Conservation (phyloP, 2,888 invertebrate species). For the Chymomyza amoena region DNA sequence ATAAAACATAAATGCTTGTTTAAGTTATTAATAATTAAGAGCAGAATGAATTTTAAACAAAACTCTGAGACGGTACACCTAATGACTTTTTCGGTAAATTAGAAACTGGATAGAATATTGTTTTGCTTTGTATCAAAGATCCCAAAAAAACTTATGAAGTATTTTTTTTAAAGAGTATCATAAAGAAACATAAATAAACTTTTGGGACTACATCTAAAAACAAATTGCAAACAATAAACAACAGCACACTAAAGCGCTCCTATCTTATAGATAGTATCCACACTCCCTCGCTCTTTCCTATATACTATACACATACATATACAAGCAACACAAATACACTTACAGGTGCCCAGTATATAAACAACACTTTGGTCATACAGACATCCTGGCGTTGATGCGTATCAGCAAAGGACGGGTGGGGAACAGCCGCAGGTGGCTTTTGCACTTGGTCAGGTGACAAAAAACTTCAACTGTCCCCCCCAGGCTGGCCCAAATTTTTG, state of each 20-base stretch:
- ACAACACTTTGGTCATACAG: background rate
- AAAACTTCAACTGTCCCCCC: slow-evolving; percentile 26
- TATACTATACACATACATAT: slow-evolving; percentile 26
- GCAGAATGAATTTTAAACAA: too few relatives aligned
- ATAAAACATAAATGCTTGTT: too few relatives aligned
- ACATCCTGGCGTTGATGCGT: background rate
- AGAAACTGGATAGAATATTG: too few relatives aligned
- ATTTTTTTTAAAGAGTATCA: slow-evolving; percentile 32
- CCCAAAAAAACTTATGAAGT: too few relatives aligned
- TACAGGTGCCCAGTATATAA: background rate
- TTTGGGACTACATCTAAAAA: slow-evolving; percentile 64
- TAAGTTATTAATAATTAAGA: too few relatives aligned
- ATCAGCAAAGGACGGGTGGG: background rate
- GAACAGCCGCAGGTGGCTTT: background rate
- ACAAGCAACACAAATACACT: background rate
- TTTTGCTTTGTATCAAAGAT: too few relatives aligned
- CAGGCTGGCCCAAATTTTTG: slow-evolving; percentile 9
- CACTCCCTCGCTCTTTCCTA: too few relatives aligned
- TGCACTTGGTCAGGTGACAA: slow-evolving; percentile 35
- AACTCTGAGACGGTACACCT: too few relatives aligned
- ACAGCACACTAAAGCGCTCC: slow-evolving; percentile 1
- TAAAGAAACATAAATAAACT: slow-evolving; percentile 40
- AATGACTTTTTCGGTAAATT: too few relatives aligned
- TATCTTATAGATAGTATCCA: too few relatives aligned
- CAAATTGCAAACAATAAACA: slow-evolving; percentile 70